Percentiles rank a stretch among this genome's conserved stretches.
These are phyloP conservation scores for Agapornis roseicollis DNA, from an alignment of 2,113 vertebrate genomes.

Conservation along the genomic window DNA sequence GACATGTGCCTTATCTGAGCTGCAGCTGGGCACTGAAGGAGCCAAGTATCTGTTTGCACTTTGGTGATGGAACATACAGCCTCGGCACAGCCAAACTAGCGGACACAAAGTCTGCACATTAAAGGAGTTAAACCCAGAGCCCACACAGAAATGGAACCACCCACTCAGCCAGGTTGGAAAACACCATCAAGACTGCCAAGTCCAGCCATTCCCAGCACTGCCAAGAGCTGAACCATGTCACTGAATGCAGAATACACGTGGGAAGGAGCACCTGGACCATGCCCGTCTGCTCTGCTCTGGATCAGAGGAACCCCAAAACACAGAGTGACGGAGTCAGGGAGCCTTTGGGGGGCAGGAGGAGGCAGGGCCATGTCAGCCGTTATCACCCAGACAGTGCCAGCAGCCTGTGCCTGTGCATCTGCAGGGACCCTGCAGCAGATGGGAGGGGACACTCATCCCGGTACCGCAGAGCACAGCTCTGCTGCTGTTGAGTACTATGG, in stretches of 20 bases:
- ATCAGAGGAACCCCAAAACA: slow-evolving; percentile 58
- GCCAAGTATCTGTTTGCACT: not conserved
- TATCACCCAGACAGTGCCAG: not conserved
- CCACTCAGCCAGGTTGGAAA: not conserved
- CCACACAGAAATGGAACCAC: not conserved
- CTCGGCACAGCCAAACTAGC: not conserved
- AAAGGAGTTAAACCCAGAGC: not conserved
- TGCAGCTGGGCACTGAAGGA: not conserved
- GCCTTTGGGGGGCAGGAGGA: not conserved
- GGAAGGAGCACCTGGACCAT: slow-evolving; percentile 29
- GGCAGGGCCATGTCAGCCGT: not conserved
- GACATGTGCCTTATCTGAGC: not conserved
- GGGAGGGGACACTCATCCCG: fast-evolving
- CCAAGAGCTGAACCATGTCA: not conserved
- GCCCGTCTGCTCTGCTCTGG: not conserved
- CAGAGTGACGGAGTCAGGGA: not conserved
- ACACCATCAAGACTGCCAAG: not conserved
- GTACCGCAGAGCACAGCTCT: not conserved
- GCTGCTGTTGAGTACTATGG: not conserved
- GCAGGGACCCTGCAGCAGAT: not conserved
- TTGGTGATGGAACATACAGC: not conserved
- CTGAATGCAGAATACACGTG: fast-evolving
- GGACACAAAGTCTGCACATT: not conserved
- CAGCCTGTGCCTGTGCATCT: not conserved
- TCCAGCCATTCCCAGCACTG: not conserved